A percentile compares a stretch with the other conserved stretches of the same genome.
Conservation (phyloP, 2,888 invertebrate species). For the Acleris cristana region DNA sequence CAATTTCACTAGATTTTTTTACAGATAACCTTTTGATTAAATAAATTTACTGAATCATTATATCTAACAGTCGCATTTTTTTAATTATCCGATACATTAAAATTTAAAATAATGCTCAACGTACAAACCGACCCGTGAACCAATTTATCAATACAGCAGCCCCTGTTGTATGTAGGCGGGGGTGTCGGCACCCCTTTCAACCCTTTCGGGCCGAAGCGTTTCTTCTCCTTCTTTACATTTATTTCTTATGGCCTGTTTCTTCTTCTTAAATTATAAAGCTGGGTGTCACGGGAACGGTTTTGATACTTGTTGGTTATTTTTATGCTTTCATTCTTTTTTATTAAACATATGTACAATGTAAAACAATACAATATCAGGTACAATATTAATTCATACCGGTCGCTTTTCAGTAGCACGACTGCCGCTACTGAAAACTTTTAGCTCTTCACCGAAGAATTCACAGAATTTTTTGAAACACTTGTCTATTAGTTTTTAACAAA, state of each 20-base stretch:
- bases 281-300: slow-evolving; percentile 51
- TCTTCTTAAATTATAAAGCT: slow-evolving; percentile 84
- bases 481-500: too few relatives aligned
- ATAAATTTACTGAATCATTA: too few relatives aligned
- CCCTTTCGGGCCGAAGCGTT: slow-evolving; percentile 81
- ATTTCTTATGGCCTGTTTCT: slow-evolving; percentile 85
- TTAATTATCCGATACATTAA: not conserved
- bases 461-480: too few relatives aligned
- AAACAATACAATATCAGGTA: too few relatives aligned
- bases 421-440: too few relatives aligned
- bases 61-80: too few relatives aligned
- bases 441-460: too few relatives aligned
- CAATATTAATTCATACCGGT: too few relatives aligned
- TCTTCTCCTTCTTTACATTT: slow-evolving; percentile 84
- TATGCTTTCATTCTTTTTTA: not conserved
- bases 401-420: too few relatives aligned
- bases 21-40: too few relatives aligned
- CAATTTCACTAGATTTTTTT: too few relatives aligned
- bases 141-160: slow-evolving; percentile 12
- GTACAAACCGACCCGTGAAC: slow-evolving; percentile 26
- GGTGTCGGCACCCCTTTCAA: slow-evolving; percentile 59
- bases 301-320: slow-evolving; percentile 60
- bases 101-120: slow-evolving; percentile 3
- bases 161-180: slow-evolving; percentile 62
- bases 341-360: too few relatives aligned